Evolutionary conservation across 1,140 invertebrate genomes (phyloP), one percentile per base, ranked within the genome.

Genomic region (Zelostemma sp.): DNA sequence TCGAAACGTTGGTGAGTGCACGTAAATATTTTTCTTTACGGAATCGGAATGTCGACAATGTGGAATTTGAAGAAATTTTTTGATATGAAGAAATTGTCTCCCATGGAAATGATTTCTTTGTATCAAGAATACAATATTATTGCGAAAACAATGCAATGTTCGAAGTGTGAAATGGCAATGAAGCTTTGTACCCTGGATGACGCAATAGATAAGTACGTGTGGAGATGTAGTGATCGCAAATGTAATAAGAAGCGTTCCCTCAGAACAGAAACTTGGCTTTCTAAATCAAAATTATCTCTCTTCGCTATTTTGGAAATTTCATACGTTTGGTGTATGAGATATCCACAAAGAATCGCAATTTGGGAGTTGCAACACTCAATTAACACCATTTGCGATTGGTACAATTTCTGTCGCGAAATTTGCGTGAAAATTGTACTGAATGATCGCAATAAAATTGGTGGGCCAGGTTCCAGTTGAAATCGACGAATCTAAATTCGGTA

Each of bases 401-500:
- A 28, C 12, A 65, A 58, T 56, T 58, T 58, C 11, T 21, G 35
- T 14, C 35, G 62, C 5, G 38, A 65, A 14, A 12, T 46, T 40
- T 48, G 41, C 11, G 15, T 51, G 0, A n/a, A 45, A 38, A 25
- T 43, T 45, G 5, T 45, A 8, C 6, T 49, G 1, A n/a, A 49
- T 15, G n/a, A 56, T 1, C 11, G 11, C 0, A 17, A 11, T 0
- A 9, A 47, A 21, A 54, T 72, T 12, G 68, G 72, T 12, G 72
- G 64, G 0, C 12, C n/a, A 19, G 54, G 43, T 35, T 17, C 60
- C 66, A 15, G 51, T 75, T 1, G 71, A 77, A 63, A 68, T 79
- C 14, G 69, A 75, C 47, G 72, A 74, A 28, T 43, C 60, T 2
- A 78, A 70, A 61, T 58, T 77, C 43, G 72, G n/a, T n/a, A n/a